Base-by-base conservation (phyloP, 2,797 vertebrate genomes). In the Chelon auratus region DNA sequence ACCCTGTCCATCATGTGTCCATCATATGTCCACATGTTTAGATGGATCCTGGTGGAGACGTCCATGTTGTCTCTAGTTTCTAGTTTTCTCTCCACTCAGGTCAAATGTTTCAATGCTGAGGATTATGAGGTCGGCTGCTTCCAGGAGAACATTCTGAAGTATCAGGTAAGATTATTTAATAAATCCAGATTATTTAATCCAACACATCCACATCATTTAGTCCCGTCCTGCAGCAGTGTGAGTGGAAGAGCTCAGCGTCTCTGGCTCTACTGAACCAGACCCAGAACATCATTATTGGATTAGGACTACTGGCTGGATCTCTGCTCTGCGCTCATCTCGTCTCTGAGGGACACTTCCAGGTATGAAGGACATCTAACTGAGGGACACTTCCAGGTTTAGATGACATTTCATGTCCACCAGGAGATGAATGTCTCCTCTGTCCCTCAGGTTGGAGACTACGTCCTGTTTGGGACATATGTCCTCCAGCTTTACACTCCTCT, bases 41-140 rank as follows among this genome's bases (percentile, higher is more conserved):
- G n/a, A 3, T n/a, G n/a, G 5, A 4, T 2, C 8, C 8, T 1
- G 43, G 3, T 9, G 11, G 3, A 20, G 22, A 2, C 22, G 22
- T 22, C 45, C 15, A 1, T 43, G 13, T 43, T 48, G 43, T 15
- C 7, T 45, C 1, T 22, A 22, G 22, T 22, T 45, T 62, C 40
- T 36, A 22, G 17, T 22, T 22, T 22, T 22, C 22, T 22, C 22
- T 2, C 22, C 22, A 22, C 22, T 22, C 51, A 99, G 98, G 98
- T 99, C 61, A 99, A 99, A 81, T 99, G 99, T 81, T 99, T 99
- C 87, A 98, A 97, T 0, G 97, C 97, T 0, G 97, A 99, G 88
- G 87, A 62, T 78, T 98, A 99, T 0, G 97, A 99, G 88, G 96
- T 97, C 11, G 67, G 91, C 13, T 94, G 96, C 18, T 99, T 97